phyloP scores from a whole-genome alignment of 30 jellyfish, hydroid and myxozoan species.

The Cassiopea andromeda region DNA sequence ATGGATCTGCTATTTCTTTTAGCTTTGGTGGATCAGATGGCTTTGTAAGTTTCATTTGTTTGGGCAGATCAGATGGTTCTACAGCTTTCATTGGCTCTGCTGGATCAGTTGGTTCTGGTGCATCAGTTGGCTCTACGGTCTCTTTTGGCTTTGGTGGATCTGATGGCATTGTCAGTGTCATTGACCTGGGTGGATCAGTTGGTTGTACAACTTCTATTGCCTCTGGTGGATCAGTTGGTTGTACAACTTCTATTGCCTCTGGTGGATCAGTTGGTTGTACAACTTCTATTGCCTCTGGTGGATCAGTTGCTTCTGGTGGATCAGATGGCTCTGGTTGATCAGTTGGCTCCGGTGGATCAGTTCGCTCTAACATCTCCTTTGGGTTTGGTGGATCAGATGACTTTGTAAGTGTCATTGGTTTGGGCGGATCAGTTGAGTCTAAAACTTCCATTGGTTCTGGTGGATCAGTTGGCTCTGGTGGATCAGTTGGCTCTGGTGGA shows the following conservation, averaged over 20 bases:
- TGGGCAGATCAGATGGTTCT: slow-evolving; percentile 8
- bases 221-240: background rate
- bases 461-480: slow-evolving; percentile 6
- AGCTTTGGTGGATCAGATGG: slow-evolving; percentile 13
- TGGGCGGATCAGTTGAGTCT: background rate
- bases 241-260: background rate
- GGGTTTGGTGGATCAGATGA: background rate
- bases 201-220: background rate
- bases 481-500: background rate
- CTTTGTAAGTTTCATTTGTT: background rate
- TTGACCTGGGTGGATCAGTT: background rate
- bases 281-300: background rate
- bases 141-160: background rate
- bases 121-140: background rate
- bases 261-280: background rate
- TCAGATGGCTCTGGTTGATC: background rate
- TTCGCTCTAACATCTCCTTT: background rate
- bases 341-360: slow-evolving; percentile 1
- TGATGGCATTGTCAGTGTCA: background rate
- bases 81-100: background rate
- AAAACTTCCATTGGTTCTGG: background rate
- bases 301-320: background rate
- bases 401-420: background rate
- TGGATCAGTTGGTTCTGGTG: slow-evolving; percentile 28
- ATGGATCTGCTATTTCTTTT: background rate